Evolutionary conservation across 2,888 invertebrate genomes (phyloP).

Genomic region (Mantis religiosa): DNA sequence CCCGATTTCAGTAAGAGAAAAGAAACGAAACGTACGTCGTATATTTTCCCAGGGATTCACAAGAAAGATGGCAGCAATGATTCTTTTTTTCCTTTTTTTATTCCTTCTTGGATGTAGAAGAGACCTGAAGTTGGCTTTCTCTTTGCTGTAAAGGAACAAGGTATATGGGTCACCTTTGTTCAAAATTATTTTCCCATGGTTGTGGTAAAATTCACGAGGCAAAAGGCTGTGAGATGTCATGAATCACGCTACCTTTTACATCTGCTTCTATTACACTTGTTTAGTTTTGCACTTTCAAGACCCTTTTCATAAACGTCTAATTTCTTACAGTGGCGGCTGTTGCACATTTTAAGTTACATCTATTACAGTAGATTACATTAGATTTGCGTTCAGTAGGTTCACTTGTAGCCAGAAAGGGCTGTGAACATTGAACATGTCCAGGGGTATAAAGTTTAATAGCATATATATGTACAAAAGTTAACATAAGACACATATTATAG

Average conservation of each 20-base stretch:
- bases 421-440: too few species aligned
- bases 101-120: neutral
- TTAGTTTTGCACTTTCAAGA: too few species aligned
- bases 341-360: too few species aligned
- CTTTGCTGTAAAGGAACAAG: neutral
- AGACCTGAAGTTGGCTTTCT: neutral
- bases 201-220: neutral
- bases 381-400: too few species aligned
- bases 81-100: constrained; percentile 15
- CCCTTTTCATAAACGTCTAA: too few species aligned
- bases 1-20: constrained; percentile 13
- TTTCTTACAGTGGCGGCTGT: too few species aligned
- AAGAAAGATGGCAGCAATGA: constrained; percentile 27
- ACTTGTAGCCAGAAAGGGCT: too few species aligned
- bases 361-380: too few species aligned
- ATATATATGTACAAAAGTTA: too few species aligned
- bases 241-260: neutral
- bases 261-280: too few species aligned
- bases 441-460: too few species aligned
- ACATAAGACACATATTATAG: too few species aligned
- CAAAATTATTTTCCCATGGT: neutral
- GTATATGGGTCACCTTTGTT: neutral
- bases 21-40: constrained; percentile 16
- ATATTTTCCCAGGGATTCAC: constrained; percentile 25
- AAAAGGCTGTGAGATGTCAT: neutral